Conservation (phyloP, 2,888 invertebrate genomes). For the Megastigmus dorsalis region DNA sequence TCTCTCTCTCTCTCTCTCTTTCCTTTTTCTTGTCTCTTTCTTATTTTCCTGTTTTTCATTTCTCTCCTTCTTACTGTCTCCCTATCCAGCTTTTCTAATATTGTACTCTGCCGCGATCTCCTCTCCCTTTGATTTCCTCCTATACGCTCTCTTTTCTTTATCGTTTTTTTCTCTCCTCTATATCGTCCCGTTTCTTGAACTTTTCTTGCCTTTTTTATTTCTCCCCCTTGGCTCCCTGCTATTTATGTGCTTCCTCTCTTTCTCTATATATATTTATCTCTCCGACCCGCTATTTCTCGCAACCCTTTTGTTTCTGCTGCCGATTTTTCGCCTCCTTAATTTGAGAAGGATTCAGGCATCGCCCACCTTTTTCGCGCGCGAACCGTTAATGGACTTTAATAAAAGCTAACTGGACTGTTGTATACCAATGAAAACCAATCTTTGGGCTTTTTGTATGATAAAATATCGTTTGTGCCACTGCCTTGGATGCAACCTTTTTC, state of each 20-base stretch:
- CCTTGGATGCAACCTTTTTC: too few species aligned
- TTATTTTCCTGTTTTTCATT: neutral
- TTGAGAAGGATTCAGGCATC: slow-evolving; percentile 32
- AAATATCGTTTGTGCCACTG: too few species aligned
- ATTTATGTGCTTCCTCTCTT: slow-evolving; percentile 33
- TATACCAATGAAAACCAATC: too few species aligned
- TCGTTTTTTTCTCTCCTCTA: neutral
- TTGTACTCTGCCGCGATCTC: neutral
- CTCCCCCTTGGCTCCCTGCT: slow-evolving; percentile 5
- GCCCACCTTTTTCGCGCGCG: slow-evolving; percentile 1
- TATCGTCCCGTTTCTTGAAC: neutral
- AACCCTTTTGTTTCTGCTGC: slow-evolving; percentile 26
- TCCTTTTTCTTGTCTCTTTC: neutral
- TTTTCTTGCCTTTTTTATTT: neutral
- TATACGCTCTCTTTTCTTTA: neutral
- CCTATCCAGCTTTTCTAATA: too few species aligned
- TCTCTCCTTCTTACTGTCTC: too few species aligned
- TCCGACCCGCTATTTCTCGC: slow-evolving; percentile 42
- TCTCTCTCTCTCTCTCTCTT: neutral
- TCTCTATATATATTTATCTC: slow-evolving; percentile 48
- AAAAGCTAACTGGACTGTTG: too few species aligned
- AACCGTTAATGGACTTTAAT: slow-evolving; percentile 8
- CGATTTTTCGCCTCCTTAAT: slow-evolving; percentile 25
- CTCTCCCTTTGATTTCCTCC: slow-evolving; percentile 2
- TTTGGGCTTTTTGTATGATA: too few species aligned